phyloP scores from a whole-genome alignment of 2,113 vertebrate species.

The Clarias gariepinus region DNA sequence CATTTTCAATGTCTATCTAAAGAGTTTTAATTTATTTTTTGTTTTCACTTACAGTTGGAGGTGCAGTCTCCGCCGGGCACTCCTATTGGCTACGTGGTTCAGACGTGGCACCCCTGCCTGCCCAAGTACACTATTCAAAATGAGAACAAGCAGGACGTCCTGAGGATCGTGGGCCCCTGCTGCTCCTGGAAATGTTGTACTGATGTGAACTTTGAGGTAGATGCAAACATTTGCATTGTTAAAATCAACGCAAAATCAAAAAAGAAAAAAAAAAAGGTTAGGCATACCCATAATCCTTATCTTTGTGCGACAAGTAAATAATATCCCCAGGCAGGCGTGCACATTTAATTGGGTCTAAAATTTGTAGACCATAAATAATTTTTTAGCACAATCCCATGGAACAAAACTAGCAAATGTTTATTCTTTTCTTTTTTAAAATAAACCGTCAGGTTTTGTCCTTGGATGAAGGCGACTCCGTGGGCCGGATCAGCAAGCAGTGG shows the following conservation, averaged over 20 bases:
- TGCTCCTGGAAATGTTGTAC: conserved; percentile 73
- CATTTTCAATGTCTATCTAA: neutral
- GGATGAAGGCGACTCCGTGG: conserved; percentile 44
- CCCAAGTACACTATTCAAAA: conserved; percentile 81
- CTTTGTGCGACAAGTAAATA: neutral
- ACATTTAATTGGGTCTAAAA: neutral
- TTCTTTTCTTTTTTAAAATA: neutral
- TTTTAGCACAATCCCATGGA: neutral
- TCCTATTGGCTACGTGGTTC: conserved; percentile 76
- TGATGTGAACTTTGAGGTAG: conserved; percentile 81
- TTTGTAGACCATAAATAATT: neutral
- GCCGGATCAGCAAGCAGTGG: conserved; percentile 69
- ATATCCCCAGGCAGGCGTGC: neutral
- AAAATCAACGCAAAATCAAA: neutral
- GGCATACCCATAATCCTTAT: neutral
- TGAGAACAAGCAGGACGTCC: conserved; percentile 65
- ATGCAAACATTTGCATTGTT: neutral
- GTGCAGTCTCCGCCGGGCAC: conserved; percentile 79
- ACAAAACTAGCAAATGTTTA: neutral
- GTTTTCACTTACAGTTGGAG: conserved; percentile 71
- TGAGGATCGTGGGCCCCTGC: conserved; percentile 77
- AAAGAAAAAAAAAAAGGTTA: too few relatives aligned
- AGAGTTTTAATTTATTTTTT: neutral
- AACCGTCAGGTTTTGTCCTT: conserved; percentile 52
- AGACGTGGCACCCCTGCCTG: conserved; percentile 78